Percentiles rank a stretch among this genome's conserved stretches.
phyloP scores from a whole-genome alignment of 1,140 invertebrate species.

The Cotesia vestalis region DNA sequence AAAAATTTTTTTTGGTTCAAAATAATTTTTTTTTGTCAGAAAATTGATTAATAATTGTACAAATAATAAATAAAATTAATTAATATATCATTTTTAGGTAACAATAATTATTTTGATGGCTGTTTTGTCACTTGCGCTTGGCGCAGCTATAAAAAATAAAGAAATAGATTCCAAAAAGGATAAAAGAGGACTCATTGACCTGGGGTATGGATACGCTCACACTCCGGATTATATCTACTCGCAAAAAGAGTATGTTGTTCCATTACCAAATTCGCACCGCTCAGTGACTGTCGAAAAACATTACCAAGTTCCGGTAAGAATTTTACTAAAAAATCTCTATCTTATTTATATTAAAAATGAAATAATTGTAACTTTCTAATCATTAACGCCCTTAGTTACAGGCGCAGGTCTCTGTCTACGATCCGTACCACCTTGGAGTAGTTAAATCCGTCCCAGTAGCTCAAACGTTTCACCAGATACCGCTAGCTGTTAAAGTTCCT shows the following conservation, averaged over 20 bases:
- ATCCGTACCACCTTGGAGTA: conserved; percentile 55
- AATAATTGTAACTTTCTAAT: no score
- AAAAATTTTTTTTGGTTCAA: no score
- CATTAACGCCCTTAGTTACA: background rate
- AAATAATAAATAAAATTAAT: background rate
- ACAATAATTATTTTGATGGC: conserved; percentile 50
- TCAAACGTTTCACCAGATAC: conserved; percentile 50
- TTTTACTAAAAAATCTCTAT: background rate
- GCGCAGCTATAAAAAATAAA: conserved; percentile 40
- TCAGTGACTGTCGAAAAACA: conserved; percentile 57
- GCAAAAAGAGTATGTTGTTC: conserved; percentile 54
- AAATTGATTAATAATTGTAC: no score
- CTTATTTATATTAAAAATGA: no score
- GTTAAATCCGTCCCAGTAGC: conserved; percentile 55
- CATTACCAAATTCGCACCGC: conserved; percentile 50
- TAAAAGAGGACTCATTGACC: conserved; percentile 55
- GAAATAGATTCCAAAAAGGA: conserved; percentile 45
- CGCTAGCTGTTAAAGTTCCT: conserved; percentile 49
- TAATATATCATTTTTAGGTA: conserved; percentile 41
- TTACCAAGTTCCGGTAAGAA: conserved; percentile 48
- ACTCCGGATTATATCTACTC: conserved; percentile 30
- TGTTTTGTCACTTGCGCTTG: conserved; percentile 52
- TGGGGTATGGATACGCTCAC: conserved; percentile 51
- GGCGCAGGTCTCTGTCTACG: conserved; percentile 49
- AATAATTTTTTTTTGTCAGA: no score